Percentiles rank a stretch among this genome's conserved stretches.
phyloP scores from a whole-genome alignment of 2,888 invertebrate genomes.

The Metalampra italica region DNA sequence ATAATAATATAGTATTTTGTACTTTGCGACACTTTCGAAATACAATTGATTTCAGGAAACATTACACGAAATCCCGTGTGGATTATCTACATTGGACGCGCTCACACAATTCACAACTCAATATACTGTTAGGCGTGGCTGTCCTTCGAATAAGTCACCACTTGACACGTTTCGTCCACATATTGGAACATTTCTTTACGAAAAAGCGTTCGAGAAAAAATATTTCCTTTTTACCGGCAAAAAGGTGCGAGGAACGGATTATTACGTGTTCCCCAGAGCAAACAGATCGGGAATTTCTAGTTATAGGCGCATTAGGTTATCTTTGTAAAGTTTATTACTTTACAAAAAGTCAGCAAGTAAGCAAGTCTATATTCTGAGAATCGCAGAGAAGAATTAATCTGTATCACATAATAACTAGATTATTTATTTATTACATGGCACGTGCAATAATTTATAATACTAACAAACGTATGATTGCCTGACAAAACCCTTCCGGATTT shows the following conservation, averaged over 20 bases:
- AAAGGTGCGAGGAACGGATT: constrained; percentile 3
- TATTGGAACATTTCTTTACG: constrained; percentile 15
- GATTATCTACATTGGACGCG: constrained; percentile 1
- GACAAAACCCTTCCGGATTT: no score
- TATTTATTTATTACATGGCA: no score
- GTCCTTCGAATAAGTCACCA: constrained; percentile 24
- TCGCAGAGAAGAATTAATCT: no score
- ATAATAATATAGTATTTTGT: no score
- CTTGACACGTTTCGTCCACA: constrained; percentile 15
- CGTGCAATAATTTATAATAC: no score
- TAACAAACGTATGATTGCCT: no score
- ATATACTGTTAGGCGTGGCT: constrained; percentile 29
- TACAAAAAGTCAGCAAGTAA: no score
- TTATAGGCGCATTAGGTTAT: background rate
- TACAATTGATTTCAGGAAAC: no score
- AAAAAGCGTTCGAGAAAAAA: constrained; percentile 7
- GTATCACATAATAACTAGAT: no score
- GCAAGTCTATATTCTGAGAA: no score
- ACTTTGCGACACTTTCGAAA: no score
- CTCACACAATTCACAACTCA: constrained; percentile 13
- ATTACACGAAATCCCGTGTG: background rate
- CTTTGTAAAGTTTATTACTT: no score
- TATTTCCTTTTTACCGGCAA: constrained; percentile 4
- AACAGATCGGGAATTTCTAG: constrained; percentile 1
- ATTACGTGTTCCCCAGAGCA: constrained; percentile 5